A percentile compares a stretch with the other conserved stretches of the same genome.
These are phyloP conservation scores for Orthosia gothica DNA, from an alignment of 2,888 invertebrate genomes.

Conservation along the genomic window DNA sequence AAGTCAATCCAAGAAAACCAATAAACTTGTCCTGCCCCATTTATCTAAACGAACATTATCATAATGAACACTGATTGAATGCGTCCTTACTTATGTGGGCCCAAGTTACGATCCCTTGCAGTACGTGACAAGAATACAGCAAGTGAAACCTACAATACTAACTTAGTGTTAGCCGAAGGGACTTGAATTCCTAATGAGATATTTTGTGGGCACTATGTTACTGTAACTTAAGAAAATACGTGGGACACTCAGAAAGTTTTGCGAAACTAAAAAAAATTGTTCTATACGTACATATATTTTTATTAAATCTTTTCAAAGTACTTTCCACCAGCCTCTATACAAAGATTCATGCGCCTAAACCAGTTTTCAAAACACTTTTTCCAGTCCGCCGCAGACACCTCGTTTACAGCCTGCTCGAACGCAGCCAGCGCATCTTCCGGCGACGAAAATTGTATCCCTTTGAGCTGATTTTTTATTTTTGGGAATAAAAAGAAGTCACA, in stretches of 20 bases:
- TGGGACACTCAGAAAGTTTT: neutral
- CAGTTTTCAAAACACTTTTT: too few relatives aligned
- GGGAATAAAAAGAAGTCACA: too few relatives aligned
- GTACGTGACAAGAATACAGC: constrained; percentile 60
- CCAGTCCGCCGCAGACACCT: too few relatives aligned
- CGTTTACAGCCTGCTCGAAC: too few relatives aligned
- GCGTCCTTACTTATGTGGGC: too few relatives aligned
- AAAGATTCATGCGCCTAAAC: too few relatives aligned
- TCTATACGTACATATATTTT: too few relatives aligned
- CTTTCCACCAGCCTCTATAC: too few relatives aligned
- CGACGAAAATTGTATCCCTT: too few relatives aligned
- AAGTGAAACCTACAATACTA: constrained; percentile 33
- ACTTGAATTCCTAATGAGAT: constrained; percentile 33
- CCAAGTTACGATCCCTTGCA: constrained; percentile 20
- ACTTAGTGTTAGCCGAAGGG: constrained; percentile 22
- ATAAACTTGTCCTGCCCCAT: constrained; percentile 12
- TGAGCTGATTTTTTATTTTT: too few relatives aligned
- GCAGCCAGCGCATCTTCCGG: too few relatives aligned
- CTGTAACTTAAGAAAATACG: constrained; percentile 6
- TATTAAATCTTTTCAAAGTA: too few relatives aligned
- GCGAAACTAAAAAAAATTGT: neutral
- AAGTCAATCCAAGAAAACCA: constrained; percentile 10
- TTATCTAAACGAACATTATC: constrained; percentile 19
- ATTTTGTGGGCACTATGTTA: neutral
- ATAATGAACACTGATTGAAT: constrained; percentile 59